These are phyloP conservation scores for Pituophis catenifer DNA, from an alignment of 2,113 vertebrate genomes.

Conservation along the genomic window DNA sequence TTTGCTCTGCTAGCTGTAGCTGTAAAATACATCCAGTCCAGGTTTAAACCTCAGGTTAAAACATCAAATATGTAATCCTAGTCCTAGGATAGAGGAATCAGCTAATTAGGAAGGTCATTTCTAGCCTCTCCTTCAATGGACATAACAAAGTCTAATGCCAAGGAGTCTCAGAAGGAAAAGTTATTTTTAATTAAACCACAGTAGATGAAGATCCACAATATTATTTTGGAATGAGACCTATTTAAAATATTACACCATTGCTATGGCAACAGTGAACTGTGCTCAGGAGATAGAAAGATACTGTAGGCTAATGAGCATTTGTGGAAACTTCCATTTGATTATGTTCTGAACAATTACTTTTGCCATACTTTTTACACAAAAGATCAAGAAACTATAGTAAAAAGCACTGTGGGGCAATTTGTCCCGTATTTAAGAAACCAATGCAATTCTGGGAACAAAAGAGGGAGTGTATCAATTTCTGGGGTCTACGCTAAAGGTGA, in stretches of 20 bases:
- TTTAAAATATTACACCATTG: constrained; percentile 58
- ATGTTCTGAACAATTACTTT: neutral
- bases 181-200: constrained; percentile 61
- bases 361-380: neutral
- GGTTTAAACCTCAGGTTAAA: neutral
- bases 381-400: neutral
- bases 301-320: constrained; percentile 9
- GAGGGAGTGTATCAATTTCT: neutral
- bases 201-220: constrained; percentile 48
- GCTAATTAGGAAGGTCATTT: accelerated
- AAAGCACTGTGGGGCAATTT: accelerated
- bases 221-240: constrained; percentile 60
- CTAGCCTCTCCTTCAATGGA: neutral
- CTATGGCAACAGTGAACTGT: constrained; percentile 53
- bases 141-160: constrained; percentile 7
- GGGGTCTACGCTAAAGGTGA: neutral
- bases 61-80: neutral
- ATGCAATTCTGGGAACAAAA: accelerated
- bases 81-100: neutral
- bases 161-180: constrained; percentile 10
- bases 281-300: constrained; percentile 50
- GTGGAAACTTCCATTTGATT: constrained; percentile 43
- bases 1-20: neutral
- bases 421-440: neutral
- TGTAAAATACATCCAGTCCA: neutral